phyloP scores from a whole-genome alignment of 1,140 invertebrate genomes.

The Cataglyphis hispanica region DNA sequence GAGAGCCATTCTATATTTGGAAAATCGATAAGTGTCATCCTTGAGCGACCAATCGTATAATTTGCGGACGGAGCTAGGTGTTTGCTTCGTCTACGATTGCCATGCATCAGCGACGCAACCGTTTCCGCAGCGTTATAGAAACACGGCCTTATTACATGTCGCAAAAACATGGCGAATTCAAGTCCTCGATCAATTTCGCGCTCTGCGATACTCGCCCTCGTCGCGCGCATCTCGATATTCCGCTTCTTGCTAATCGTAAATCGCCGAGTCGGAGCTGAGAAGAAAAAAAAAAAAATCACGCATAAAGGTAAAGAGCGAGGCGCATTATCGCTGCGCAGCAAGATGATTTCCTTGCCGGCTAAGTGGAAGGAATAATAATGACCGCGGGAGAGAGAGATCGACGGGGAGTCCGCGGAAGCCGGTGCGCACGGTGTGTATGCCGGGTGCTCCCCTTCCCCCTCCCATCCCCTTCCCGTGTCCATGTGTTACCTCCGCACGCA shows the following conservation, averaged over 20 bases:
- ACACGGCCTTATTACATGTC: background rate
- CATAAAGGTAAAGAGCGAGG: constrained; percentile 18
- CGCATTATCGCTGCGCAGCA: constrained; percentile 33
- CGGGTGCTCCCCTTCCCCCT: background rate
- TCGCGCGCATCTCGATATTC: constrained; percentile 32
- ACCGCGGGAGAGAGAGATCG: constrained; percentile 29
- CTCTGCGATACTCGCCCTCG: constrained; percentile 6
- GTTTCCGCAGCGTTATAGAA: background rate
- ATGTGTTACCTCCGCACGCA: constrained; percentile 63
- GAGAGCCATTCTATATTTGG: constrained; percentile 10
- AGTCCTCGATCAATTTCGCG: constrained; percentile 45
- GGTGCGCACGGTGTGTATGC: background rate
- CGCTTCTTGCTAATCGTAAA: constrained; percentile 31
- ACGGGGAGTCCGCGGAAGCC: constrained; percentile 47
- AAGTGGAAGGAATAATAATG: constrained; percentile 61
- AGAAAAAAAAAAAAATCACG: too few species aligned
- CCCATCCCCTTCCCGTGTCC: background rate
- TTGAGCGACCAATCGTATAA: constrained; percentile 53
- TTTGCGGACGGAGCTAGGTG: background rate
- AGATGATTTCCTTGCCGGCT: constrained; percentile 55
- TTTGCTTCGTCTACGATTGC: constrained; percentile 24
- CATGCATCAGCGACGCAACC: background rate
- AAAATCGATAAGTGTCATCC: constrained; percentile 44
- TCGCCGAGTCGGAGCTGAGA: background rate
- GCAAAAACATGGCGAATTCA: background rate